Evolutionary conservation across 2,113 vertebrate genomes (phyloP), one percentile per base, ranked within the genome.

Genomic region (Antechinus stuartii): DNA sequence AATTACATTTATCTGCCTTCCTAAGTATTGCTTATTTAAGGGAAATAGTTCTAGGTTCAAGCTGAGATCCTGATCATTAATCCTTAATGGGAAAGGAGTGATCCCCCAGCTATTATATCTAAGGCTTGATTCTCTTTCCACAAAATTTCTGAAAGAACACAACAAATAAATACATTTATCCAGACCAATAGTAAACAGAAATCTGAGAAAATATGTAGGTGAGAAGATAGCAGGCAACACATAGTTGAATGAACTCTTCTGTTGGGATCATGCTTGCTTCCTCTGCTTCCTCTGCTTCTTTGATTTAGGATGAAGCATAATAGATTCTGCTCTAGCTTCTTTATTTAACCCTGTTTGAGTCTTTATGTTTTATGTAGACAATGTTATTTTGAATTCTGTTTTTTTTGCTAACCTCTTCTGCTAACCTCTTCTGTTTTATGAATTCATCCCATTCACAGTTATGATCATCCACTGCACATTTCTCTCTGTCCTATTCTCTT

Each of bases 241-340:
- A 61, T 27, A 68, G 57, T 14, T 35, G 27, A 35, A 68, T 35
- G 10, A 35, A 12, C 57, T 84, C n/a, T 42, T 84, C 16, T 16
- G 19, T 42, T n/a, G 35, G 6, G 68, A 76, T 76, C 16, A 22
- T n/a, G 4, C 90, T 93, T 96, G 55, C 91, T 19, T 8, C n/a
- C 91, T 84, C 93, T 96, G 55, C 91, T 19, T 8, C n/a, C 91
- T 84, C 93, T 95, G n/a, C 50, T 95, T 96, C 96, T 91, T 90
- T 68, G 91, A 94, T 92, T 89, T 94, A 27, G 56, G 56, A 91
- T 76, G n/a, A 56, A 11, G 84, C 92, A 68, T 26, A 61, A 94
- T 52, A 24, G 7, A 14, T 94, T 7, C 11, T 23, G 2, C 54
- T 92, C 49, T 92, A 27, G 50, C 27, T 3, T 42, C 25, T 92